Percentiles rank a stretch among this genome's conserved stretches.
These are phyloP conservation scores for Setophaga coronata DNA, from an alignment of 2,113 vertebrate genomes.

Conservation along the genomic window DNA sequence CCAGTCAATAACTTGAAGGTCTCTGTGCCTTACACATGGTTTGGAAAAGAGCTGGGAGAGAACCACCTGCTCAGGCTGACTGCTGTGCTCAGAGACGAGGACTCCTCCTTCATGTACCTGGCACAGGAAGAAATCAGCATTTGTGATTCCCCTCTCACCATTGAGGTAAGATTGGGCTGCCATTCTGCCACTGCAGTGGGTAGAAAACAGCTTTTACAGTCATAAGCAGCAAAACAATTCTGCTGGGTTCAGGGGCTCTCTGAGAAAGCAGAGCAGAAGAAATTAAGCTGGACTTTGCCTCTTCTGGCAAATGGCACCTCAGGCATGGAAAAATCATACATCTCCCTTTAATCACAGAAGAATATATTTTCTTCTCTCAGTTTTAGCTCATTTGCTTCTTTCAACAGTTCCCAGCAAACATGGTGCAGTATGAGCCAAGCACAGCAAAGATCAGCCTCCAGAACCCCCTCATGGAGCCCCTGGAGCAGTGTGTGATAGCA, in stretches of 20 bases:
- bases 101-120: slow-evolving; percentile 44
- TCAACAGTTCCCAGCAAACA: slow-evolving; percentile 65
- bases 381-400: slow-evolving; percentile 9
- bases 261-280: neutral
- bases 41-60: slow-evolving; percentile 55
- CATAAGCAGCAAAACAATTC: neutral
- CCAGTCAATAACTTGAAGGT: slow-evolving; percentile 43
- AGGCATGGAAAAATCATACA: neutral
- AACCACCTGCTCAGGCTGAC: slow-evolving; percentile 76
- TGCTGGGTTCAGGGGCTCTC: neutral
- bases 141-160: slow-evolving; percentile 55
- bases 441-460: slow-evolving; percentile 62
- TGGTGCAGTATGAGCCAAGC: neutral
- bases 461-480: slow-evolving; percentile 66
- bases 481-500: slow-evolving; percentile 73
- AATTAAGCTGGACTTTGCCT: neutral
- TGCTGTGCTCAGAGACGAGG: slow-evolving; percentile 48
- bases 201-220: neutral
- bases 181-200: neutral
- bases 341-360: neutral
- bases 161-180: slow-evolving; percentile 54
- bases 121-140: slow-evolving; percentile 74
- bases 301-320: neutral
- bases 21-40: slow-evolving; percentile 60
- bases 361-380: neutral